A percentile compares a stretch with the other conserved stretches of the same genome.
Conservation (phyloP, 2,888 invertebrate species). For the Plebejus argus region DNA sequence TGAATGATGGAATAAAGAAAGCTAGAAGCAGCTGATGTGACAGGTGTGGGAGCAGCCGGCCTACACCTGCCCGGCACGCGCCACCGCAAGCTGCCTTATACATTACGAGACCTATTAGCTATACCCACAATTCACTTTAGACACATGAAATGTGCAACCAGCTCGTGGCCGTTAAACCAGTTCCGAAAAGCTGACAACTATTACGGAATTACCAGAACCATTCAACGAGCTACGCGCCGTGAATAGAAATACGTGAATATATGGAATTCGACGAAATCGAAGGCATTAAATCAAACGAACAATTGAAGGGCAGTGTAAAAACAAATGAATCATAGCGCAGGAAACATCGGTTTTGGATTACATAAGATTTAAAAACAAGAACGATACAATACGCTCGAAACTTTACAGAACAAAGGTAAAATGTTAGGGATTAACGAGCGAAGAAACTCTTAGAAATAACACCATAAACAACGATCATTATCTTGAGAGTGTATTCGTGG, state of each 20-base stretch:
- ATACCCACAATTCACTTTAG: conserved; percentile 51
- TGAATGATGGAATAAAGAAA: conserved; percentile 54
- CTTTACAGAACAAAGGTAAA: neutral
- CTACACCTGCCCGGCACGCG: conserved; percentile 69
- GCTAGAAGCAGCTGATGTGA: conserved; percentile 73
- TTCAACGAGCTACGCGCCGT: conserved; percentile 36
- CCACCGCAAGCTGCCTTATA: conserved; percentile 73
- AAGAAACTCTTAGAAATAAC: conserved; percentile 6
- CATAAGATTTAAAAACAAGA: conserved; percentile 10
- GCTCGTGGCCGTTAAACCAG: conserved; percentile 35
- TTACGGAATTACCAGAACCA: conserved; percentile 40
- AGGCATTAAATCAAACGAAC: conserved; percentile 54
- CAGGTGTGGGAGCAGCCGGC: conserved; percentile 78
- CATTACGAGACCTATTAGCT: conserved; percentile 54
- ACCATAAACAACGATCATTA: neutral
- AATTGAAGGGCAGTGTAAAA: conserved; percentile 35
- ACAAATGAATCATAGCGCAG: conserved; percentile 11
- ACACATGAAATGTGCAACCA: conserved; percentile 32
- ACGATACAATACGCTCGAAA: neutral
- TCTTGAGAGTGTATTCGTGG: no score
- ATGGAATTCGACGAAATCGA: conserved; percentile 45
- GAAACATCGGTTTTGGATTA: conserved; percentile 19
- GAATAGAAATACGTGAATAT: conserved; percentile 40
- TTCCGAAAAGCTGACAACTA: conserved; percentile 47
- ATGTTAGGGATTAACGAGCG: neutral